These are phyloP conservation scores for Thamnophis elegans DNA, from an alignment of 2,797 vertebrate species.

Conservation along the genomic window DNA sequence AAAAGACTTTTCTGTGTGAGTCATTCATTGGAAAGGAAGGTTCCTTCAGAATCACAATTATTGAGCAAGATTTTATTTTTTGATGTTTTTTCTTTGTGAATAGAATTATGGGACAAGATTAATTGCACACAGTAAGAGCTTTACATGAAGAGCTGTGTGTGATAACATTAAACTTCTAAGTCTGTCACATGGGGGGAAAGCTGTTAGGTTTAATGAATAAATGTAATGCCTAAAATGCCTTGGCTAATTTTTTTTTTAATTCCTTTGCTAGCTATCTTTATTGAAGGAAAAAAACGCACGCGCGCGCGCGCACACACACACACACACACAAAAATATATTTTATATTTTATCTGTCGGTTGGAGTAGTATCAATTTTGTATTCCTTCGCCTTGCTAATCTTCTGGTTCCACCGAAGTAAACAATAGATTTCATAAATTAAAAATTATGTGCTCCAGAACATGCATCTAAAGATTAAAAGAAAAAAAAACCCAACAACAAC, in stretches of 20 bases:
- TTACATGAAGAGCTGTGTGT: constrained; percentile 73
- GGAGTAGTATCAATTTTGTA: constrained; percentile 75
- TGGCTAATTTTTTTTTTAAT: constrained; percentile 74
- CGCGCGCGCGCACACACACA: not conserved
- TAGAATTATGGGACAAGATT: constrained; percentile 79
- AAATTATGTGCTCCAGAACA: constrained; percentile 79
- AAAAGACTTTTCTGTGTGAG: constrained; percentile 66
- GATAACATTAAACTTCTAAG: constrained; percentile 75
- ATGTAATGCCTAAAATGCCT: constrained; percentile 73
- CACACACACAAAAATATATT: constrained; percentile 34
- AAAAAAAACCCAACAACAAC: constrained; percentile 68
- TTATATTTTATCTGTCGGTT: constrained; percentile 71
- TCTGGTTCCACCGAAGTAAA: constrained; percentile 78
- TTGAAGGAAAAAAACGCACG: constrained; percentile 69
- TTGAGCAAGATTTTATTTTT: constrained; percentile 74
- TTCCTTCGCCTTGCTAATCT: constrained; percentile 74
- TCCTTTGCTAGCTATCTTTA: constrained; percentile 71
- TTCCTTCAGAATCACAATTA: constrained; percentile 68
- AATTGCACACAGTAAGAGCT: constrained; percentile 73
- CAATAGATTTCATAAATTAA: constrained; percentile 82
- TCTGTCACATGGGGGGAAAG: constrained; percentile 67
- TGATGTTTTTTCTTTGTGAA: constrained; percentile 76
- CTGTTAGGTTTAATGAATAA: constrained; percentile 75
- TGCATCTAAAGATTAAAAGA: constrained; percentile 77
- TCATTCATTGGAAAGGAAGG: constrained; percentile 70